Evolutionary conservation across 2,797 vertebrate genomes (phyloP).

Genomic region (Leptatherina wallacei): DNA sequence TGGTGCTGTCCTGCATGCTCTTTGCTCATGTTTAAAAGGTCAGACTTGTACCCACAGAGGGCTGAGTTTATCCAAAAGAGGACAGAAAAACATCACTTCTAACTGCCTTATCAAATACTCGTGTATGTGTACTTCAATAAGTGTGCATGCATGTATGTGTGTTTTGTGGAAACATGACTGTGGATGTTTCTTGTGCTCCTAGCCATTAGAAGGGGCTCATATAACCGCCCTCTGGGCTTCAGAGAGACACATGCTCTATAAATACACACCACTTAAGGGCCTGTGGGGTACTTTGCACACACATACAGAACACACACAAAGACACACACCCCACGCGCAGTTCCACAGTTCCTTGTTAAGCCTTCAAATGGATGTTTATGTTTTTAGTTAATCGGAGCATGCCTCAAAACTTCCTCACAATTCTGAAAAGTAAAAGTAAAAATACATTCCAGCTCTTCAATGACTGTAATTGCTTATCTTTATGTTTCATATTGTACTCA

Average conservation of each 20-base stretch:
- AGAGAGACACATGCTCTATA: conserved; percentile 82
- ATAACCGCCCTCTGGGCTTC: conserved; percentile 82
- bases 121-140: conserved; percentile 17
- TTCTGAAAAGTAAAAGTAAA: conserved; percentile 51
- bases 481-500: conserved; percentile 36
- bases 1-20: conserved; percentile 27
- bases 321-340: conserved; percentile 43
- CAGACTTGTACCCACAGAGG: conserved; percentile 32
- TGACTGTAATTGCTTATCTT: conserved; percentile 46
- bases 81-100: conserved; percentile 36
- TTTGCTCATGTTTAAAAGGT: conserved; percentile 39
- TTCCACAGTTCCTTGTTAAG: conserved; percentile 68
- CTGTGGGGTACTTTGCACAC: conserved; percentile 69
- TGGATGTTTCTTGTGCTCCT: conserved; percentile 75
- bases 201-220: conserved; percentile 86
- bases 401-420: conserved; percentile 49
- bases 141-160: conserved; percentile 46
- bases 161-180: conserved; percentile 75
- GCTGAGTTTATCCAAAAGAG: conserved; percentile 44
- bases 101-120: conserved; percentile 32
- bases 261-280: conserved; percentile 85
- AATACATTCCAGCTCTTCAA: conserved; percentile 31
- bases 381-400: conserved; percentile 62
- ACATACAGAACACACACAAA: conserved; percentile 39
- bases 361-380: conserved; percentile 75